Base-by-base conservation (phyloP, 2,888 invertebrate genomes). In the Cylindroiulus punctatus region DNA sequence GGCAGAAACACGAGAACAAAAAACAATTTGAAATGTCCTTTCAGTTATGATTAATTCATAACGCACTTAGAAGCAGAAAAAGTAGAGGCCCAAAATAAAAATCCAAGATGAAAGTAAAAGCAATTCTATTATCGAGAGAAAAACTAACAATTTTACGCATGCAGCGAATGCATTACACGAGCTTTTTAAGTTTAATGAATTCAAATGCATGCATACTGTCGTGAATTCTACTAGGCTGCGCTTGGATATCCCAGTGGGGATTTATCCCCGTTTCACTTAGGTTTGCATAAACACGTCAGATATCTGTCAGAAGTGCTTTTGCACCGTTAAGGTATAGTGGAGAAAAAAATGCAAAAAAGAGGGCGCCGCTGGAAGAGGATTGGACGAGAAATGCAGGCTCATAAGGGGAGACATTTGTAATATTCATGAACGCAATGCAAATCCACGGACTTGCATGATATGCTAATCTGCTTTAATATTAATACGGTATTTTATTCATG, bases 11-110 rank as follows among this genome's bases (percentile, higher is more conserved):
- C 4, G 57, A n/a, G 57, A n/a, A 57, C 19, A 57, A 57, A 57
- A 57, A 57, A 19, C 57, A 57, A 57, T 57, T 57, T 57, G n/a
- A n/a, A 57, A 57, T n/a, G 57, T 57, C 57, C 57, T 57, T 57
- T 57, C 57, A n/a, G 57, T 57, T 57, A 57, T n/a, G 57, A 57
- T 57, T 57, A 57, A 57, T 57, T 57, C 57, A 57, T 57, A 57
- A 57, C 19, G 57, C 57, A 57, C n/a, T 57, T 57, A 57, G n/a
- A 57, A 57, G n/a, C 57, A 57, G 7, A 57, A n/a, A 57, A 57
- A 57, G 57, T 57, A n/a, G 57, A 57, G 57, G n/a, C 3, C 2
- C n/a, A 57, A 57, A 57, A 57, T 57, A 57, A 19, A 57, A 57
- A 57, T 44, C 14, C n/a, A n/a, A n/a, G 57, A 57, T 57, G 57